Evolutionary conservation across 2,797 vertebrate species (phyloP), one percentile per base, ranked within the genome.

Genomic region (Halcyon leucocephala): DNA sequence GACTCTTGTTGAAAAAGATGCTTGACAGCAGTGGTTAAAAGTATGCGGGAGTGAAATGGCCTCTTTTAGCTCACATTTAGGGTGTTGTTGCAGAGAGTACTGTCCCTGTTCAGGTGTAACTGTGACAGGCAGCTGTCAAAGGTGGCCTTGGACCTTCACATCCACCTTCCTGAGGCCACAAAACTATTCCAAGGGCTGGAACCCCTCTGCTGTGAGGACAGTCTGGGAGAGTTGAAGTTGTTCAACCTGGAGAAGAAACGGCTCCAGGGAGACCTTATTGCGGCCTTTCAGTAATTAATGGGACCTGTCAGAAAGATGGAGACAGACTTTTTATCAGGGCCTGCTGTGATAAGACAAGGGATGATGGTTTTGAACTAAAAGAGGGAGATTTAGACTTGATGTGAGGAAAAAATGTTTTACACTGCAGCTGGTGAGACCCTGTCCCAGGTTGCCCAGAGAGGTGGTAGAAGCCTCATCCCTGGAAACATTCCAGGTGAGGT

Each of bases 51-150:
- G 49, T 2, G 9, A 44, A 60, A 60, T 4, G 8, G 31, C 17
- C 31, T 21, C 64, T 57, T 41, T 19, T 10, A 72, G 67, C 66
- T 62, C 35, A 7, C 0, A 0, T 21, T 42, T 3, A 16, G 12
- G 4, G 24, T 15, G 64, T 2, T 72, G 22, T 6, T 29, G 25
- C 31, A 39, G 29, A 13, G 33, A 11, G 8, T 19, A 4, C 8
- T 8, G 14, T 33, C 33, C 55, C 46, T 39, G 20, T 22, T 29
- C 24, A 11, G 19, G 8, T 22, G 16, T 41, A 25, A 8, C 14
- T 28, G 69, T 62, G 70, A 26, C 26, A 42, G 35, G 42, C 1
- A 2, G 12, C 52, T 70, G 9, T 72, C 35, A 66, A 29, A 82
- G 48, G 33, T 44, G 29, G 35, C 31, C 25, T 31, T 2, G 3